Evolutionary conservation across 2,113 vertebrate species (phyloP).

Genomic region (Ibidorhyncha struthersii): DNA sequence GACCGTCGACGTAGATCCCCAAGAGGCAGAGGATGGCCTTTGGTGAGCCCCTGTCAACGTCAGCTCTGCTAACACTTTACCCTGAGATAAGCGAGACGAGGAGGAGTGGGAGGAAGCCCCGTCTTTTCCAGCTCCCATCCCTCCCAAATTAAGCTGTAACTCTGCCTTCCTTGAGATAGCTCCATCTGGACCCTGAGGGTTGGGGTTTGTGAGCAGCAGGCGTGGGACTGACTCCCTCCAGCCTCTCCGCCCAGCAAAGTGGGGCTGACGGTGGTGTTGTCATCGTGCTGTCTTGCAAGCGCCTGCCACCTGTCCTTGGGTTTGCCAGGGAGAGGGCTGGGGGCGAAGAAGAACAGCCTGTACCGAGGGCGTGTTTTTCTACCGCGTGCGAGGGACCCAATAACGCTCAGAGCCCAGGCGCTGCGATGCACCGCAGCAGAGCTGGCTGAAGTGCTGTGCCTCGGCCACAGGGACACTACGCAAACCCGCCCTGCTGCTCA

Average conservation of each 20-base stretch:
- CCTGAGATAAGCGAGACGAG: background rate
- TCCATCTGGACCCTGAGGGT: background rate
- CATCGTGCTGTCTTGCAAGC: background rate
- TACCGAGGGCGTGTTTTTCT: background rate
- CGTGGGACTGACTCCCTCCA: background rate
- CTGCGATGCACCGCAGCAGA: background rate
- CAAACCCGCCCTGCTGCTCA: background rate
- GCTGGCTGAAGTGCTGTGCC: background rate
- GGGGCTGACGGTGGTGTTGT: background rate
- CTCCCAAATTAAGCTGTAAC: background rate
- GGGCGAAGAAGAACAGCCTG: background rate
- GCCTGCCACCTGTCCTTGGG: background rate
- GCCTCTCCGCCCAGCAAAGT: background rate
- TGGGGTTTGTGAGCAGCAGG: background rate
- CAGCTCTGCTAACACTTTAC: background rate
- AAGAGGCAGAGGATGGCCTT: background rate
- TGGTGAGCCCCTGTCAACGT: background rate
- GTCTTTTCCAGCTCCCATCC: background rate
- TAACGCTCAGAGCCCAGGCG: accelerated
- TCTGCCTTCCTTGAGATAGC: background rate
- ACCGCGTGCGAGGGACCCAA: background rate
- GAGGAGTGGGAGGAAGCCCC: accelerated
- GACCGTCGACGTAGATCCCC: background rate
- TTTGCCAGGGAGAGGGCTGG: background rate
- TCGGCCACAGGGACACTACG: background rate